Percentiles rank a stretch among this genome's conserved stretches.
Evolutionary conservation across 2,888 invertebrate species (phyloP).

Genomic region (Bellardia pandia): DNA sequence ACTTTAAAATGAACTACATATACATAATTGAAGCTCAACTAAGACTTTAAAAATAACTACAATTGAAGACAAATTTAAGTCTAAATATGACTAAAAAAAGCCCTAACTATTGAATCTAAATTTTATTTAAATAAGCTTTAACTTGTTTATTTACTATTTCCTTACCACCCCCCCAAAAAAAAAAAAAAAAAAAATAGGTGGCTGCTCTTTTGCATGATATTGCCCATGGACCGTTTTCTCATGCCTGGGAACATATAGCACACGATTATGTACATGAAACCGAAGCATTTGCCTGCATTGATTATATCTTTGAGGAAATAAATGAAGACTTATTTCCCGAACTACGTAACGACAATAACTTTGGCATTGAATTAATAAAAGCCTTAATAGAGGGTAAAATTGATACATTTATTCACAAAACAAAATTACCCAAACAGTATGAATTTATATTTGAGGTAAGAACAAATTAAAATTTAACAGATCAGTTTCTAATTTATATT

Average conservation of each 20-base stretch:
- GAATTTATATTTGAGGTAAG: constrained; percentile 81
- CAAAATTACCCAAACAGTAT: constrained; percentile 74
- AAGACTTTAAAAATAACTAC: no score
- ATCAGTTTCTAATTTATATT: no score
- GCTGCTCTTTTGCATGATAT: constrained; percentile 89
- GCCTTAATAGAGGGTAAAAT: constrained; percentile 79
- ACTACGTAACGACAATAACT: constrained; percentile 74
- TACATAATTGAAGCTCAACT: no score
- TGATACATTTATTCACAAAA: constrained; percentile 69
- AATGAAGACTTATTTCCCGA: constrained; percentile 69
- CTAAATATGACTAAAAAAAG: no score
- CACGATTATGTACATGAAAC: constrained; percentile 78
- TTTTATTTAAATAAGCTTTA: no score
- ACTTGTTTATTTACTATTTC: no score
- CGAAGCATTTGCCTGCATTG: constrained; percentile 77
- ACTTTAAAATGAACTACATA: no score
- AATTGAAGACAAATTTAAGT: no score
- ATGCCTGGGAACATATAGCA: constrained; percentile 86
- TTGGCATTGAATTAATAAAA: constrained; percentile 79
- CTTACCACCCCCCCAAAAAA: background rate
- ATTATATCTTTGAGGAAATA: constrained; percentile 77
- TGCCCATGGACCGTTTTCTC: constrained; percentile 89
- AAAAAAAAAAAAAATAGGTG: constrained; percentile 82
- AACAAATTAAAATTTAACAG: background rate
- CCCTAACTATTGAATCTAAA: no score